phyloP scores from a whole-genome alignment of 1,140 invertebrate species.

The Bactericera cockerelli region DNA sequence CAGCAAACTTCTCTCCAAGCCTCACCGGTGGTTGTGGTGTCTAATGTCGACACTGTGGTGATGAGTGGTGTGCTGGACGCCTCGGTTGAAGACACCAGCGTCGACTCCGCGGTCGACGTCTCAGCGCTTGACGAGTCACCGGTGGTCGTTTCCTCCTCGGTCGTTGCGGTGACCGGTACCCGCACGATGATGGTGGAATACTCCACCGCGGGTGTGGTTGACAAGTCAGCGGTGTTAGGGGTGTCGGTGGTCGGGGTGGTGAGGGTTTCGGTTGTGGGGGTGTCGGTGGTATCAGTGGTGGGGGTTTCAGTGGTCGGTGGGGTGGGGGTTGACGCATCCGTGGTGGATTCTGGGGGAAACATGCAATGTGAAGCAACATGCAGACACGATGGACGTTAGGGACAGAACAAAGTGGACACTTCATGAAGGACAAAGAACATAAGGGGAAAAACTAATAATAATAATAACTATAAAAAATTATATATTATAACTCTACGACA shows the following conservation, averaged over 20 bases:
- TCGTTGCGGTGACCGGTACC: not conserved
- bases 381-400: too few species aligned
- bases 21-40: not conserved
- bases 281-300: not conserved
- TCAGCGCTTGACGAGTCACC: not conserved
- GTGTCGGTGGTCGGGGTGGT: not conserved
- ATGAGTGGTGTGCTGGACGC: not conserved
- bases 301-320: not conserved
- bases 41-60: not conserved
- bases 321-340: not conserved
- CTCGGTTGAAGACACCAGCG: not conserved
- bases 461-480: too few species aligned
- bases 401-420: too few species aligned
- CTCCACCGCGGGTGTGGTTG: too few species aligned
- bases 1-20: too few species aligned
- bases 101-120: not conserved
- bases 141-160: not conserved
- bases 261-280: not conserved
- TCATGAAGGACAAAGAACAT: too few species aligned
- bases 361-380: too few species aligned
- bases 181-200: not conserved
- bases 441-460: too few species aligned
- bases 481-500: too few species aligned
- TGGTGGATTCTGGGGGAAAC: not conserved
- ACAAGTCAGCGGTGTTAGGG: not conserved